Evolutionary conservation across 2,888 invertebrate species (phyloP), one percentile per base, ranked within the genome.

Genomic region (Ctena decussata): DNA sequence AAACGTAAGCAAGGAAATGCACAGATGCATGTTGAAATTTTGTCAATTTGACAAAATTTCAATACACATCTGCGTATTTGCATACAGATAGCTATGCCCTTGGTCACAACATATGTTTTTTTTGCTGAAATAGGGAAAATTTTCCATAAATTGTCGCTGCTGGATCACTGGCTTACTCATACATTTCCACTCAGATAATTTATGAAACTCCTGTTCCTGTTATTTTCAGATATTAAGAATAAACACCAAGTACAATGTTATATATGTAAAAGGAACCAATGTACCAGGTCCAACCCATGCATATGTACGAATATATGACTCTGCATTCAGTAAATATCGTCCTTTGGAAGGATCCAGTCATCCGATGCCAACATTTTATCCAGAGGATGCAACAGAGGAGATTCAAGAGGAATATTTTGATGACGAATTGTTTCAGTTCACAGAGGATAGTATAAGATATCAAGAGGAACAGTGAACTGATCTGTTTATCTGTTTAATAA

Each of bases 191-290:
- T n/a, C n/a, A n/a, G n/a, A n/a, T n/a, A n/a, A n/a, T n/a, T n/a
- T n/a, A n/a, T n/a, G n/a, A n/a, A 27, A 30, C 30, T 27, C 32
- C 41, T 41, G 8, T 41, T 41, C 30, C 15, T 82, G 65, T 77
- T 75, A n/a, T 71, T 96, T 97, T 1, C 97, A 98, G 97, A 97
- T 99, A 92, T 97, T 98, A 96, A 97, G 99, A 86, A 98, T 99
- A 49, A 99, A 99, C 95, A 98, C 98, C n/a, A 98, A 98, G 95
- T 97, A 98, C 95, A 99, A 99, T 96, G 97, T 99, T 0, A 96
- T 99, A 84, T 99, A 98, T 97, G 97, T 99, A 15, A 96, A 97
- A 90, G 99, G 99, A 18, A 97, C 97, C 27, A 97, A 97, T 32
- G 97, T 98, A 86, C 98, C 99, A 2, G 99, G 99, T 0, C 97